A percentile compares a stretch with the other conserved stretches of the same genome.
These are phyloP conservation scores for Aporrectodea caliginosa DNA, from an alignment of 1,140 invertebrate genomes.

Conservation along the genomic window DNA sequence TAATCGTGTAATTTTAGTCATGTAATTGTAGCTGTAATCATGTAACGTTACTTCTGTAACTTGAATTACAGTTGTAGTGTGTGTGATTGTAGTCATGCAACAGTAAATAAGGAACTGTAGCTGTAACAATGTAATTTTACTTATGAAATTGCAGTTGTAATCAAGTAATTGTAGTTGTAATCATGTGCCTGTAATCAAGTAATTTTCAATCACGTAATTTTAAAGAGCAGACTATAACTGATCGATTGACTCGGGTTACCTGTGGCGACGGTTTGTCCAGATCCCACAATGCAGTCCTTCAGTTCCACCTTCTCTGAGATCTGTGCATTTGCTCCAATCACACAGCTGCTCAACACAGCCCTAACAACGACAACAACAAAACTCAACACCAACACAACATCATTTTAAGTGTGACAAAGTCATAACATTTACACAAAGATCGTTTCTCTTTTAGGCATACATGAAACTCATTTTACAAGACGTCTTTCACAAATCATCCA, in stretches of 20 bases:
- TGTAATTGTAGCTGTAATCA: not conserved
- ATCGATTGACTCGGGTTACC: not conserved
- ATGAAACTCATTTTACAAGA: too few relatives aligned
- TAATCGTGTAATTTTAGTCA: not conserved
- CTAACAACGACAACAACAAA: not conserved
- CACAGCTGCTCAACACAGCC: not conserved
- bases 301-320: not conserved
- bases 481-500: too few relatives aligned
- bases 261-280: not conserved
- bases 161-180: too few relatives aligned
- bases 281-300: not conserved
- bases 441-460: too few relatives aligned
- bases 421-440: too few relatives aligned
- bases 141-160: not conserved
- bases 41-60: not conserved
- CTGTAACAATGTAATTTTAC: not conserved
- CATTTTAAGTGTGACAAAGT: too few relatives aligned
- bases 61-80: not conserved
- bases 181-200: too few relatives aligned
- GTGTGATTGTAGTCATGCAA: too few relatives aligned
- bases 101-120: not conserved
- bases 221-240: not conserved
- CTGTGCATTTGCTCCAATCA: not conserved
- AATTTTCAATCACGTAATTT: too few relatives aligned
- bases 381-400: not conserved